A percentile compares a stretch with the other conserved stretches of the same genome.
phyloP scores from a whole-genome alignment of 2,888 invertebrate genomes.

The Colletes collaris region DNA sequence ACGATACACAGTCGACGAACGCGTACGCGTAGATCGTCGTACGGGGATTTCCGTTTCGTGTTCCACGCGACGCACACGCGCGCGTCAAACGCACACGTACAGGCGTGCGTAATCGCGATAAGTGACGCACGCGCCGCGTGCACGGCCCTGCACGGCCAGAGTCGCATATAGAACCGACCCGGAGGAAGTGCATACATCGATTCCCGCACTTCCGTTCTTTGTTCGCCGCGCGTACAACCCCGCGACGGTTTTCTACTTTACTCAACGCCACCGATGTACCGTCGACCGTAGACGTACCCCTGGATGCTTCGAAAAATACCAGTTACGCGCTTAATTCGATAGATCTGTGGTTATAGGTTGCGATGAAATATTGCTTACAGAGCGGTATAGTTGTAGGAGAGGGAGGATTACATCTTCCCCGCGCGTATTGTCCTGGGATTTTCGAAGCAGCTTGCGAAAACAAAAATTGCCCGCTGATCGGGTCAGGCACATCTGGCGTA shows the following conservation, averaged over 20 bases:
- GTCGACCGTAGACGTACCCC: constrained; percentile 2
- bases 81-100: constrained; percentile 19
- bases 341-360: too few relatives aligned
- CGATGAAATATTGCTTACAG: too few relatives aligned
- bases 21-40: constrained; percentile 37
- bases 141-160: not conserved
- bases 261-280: constrained; percentile 45
- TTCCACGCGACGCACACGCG: constrained; percentile 45
- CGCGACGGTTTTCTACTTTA: constrained; percentile 54
- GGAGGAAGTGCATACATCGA: constrained; percentile 67
- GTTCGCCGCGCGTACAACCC: constrained; percentile 49
- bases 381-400: too few relatives aligned
- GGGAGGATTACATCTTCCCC: too few relatives aligned
- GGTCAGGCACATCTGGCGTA: too few relatives aligned
- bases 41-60: constrained; percentile 64
- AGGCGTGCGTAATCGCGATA: constrained; percentile 59
- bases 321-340: too few relatives aligned
- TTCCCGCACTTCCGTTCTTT: constrained; percentile 67
- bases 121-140: constrained; percentile 57
- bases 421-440: too few relatives aligned
- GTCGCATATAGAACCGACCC: constrained; percentile 31
- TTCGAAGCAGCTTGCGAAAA: not conserved
- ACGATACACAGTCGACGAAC: too few relatives aligned
- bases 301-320: constrained; percentile 5
- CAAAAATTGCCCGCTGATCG: not conserved